Base-by-base conservation (phyloP, 2,888 invertebrate species). In the Nasonia oneida region DNA sequence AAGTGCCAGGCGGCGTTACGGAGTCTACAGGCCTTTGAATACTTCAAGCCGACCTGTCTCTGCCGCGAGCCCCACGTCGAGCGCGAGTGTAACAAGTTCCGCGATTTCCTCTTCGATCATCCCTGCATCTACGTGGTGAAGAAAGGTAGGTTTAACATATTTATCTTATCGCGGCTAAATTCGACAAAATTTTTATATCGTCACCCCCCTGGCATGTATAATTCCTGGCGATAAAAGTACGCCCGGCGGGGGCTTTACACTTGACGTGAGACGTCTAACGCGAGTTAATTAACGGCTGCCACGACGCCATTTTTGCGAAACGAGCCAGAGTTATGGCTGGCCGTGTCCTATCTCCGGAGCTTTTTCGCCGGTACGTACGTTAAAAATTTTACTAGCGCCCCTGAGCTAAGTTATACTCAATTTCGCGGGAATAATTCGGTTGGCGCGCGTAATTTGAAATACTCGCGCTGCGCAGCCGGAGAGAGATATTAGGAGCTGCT, bases 71-170 rank as follows among this genome's bases (percentile, higher is more conserved):
- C 98, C 70, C 97, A 96, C 94, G 96, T 97, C 92, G 98, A 98
- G 94, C 97, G 97, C 88, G 97, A 98, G 92, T 98, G 98, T 94
- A 98, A 98, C 95, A 97, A 97, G 92, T 98, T 98, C 95, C 96
- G 97, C 93, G 97, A 98, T 95, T 98, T 98, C 94, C 95, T 98
- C 90, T 98, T 98, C 94, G 98, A 98, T 94, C 98, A 98, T 95
- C 98, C 98, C 88, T 98, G 98, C 94, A 97, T 97, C 91, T 97
- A 97, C 94, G 98, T 97, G 89, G 95, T 96, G 93, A 97, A 97
- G 94, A 98, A 97, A 95, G 98, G 98, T 98, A 94, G 94, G 95
- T 61, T n/a, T 8, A 53, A 18, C 2, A 18, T 18, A 15, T 53
- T 53, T 15, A 18, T 15, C 53, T 29, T 14, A 12, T 12, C 67